Evolutionary conservation across 2,113 vertebrate species (phyloP).

Genomic region (Eira barbara): DNA sequence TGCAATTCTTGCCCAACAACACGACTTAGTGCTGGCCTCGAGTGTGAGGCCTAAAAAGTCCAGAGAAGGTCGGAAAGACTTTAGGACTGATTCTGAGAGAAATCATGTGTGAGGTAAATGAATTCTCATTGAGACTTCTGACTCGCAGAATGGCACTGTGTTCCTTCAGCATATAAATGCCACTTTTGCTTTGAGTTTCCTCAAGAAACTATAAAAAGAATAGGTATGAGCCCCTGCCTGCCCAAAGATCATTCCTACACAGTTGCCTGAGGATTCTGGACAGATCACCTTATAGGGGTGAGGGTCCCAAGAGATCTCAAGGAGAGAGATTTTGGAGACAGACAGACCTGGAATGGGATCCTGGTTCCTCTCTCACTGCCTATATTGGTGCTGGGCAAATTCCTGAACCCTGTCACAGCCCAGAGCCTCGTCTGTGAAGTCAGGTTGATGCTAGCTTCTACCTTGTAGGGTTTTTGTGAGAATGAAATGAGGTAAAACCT

Average conservation of each 20-base stretch:
- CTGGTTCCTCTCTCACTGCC: neutral
- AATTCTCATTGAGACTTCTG: neutral
- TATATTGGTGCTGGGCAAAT: neutral
- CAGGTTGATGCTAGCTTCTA: neutral
- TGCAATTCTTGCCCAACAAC: neutral
- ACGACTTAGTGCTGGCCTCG: neutral
- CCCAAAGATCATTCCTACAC: too few species aligned
- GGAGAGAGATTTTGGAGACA: neutral
- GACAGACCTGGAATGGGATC: neutral
- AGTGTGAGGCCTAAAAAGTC: neutral
- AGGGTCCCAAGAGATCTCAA: neutral
- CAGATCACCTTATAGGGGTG: neutral
- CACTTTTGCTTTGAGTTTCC: neutral
- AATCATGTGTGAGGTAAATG: neutral
- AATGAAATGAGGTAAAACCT: neutral
- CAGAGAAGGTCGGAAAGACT: neutral
- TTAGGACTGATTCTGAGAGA: neutral
- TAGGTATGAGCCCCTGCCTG: neutral
- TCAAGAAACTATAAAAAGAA: neutral
- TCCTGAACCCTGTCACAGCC: neutral
- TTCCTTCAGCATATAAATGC: neutral
- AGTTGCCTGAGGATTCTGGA: neutral
- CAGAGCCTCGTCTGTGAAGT: neutral
- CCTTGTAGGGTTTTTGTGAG: neutral
- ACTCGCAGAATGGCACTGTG: neutral